phyloP scores from a whole-genome alignment of 2,888 invertebrate species.

The Acheta domesticus region DNA sequence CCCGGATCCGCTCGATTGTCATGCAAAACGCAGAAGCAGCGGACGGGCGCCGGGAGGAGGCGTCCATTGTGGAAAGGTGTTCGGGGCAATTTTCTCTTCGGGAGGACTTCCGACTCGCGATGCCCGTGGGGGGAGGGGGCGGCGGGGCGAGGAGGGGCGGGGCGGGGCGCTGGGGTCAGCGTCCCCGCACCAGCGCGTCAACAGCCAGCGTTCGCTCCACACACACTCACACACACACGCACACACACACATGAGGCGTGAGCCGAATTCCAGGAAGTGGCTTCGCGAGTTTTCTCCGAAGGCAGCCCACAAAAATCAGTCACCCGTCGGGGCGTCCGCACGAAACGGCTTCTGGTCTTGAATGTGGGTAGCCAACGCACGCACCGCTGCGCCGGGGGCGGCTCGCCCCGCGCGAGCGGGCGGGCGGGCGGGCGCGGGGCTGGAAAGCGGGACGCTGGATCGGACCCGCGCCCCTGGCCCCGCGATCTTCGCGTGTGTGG shows the following conservation, averaged over 20 bases:
- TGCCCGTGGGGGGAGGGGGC: not conserved
- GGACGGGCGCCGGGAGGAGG: no score
- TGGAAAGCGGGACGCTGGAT: no score
- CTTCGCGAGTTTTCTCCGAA: not conserved
- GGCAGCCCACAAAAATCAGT: conserved; percentile 10
- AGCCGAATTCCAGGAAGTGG: not conserved
- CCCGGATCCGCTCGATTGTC: no score
- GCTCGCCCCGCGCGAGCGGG: not conserved
- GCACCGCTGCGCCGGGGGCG: not conserved
- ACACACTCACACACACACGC: no score
- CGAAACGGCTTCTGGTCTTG: conserved; percentile 18
- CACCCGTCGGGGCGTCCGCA: not conserved
- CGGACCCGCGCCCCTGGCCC: no score
- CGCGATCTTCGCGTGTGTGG: no score
- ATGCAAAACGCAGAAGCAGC: no score
- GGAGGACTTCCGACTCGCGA: no score
- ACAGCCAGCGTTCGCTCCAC: no score
- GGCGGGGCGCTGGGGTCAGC: not conserved
- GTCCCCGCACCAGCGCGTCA: not conserved
- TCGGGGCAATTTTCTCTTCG: no score
- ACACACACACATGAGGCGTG: not conserved
- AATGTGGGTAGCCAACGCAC: not conserved
- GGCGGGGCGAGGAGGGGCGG: not conserved
- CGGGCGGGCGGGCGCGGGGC: no score
- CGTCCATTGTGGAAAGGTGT: no score